Conservation (phyloP, 2,113 vertebrate genomes). For the Melanerpes aurifrons region DNA sequence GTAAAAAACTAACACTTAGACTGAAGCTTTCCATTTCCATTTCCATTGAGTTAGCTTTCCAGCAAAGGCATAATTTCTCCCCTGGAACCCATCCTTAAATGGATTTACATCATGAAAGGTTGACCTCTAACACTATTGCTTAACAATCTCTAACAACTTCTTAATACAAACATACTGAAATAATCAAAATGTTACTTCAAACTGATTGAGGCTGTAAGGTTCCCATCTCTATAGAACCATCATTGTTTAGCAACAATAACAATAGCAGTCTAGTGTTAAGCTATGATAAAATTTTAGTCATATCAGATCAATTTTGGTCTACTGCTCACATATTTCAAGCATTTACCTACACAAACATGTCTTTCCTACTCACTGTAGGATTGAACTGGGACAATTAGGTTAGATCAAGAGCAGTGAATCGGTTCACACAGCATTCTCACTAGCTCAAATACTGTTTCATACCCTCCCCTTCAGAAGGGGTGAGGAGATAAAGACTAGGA, state of each 20-base stretch:
- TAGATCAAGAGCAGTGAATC: not conserved
- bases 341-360: not conserved
- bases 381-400: not conserved
- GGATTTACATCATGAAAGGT: slow-evolving; percentile 21
- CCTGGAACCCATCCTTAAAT: slow-evolving; percentile 47
- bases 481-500: not conserved
- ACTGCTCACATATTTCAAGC: not conserved
- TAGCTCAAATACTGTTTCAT: not conserved
- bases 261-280: not conserved
- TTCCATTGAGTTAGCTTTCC: slow-evolving; percentile 6
- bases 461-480: not conserved
- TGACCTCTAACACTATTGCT: not conserved
- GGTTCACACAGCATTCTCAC: not conserved
- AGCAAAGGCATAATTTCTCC: slow-evolving; percentile 8
- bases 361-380: not conserved
- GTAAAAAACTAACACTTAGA: not conserved
- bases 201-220: not conserved
- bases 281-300: not conserved
- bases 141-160: not conserved
- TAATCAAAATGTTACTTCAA: not conserved
- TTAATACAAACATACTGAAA: not conserved
- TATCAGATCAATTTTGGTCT: not conserved
- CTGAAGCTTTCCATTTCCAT: not conserved
- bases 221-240: not conserved
- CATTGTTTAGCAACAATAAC: not conserved